Base-by-base conservation (phyloP, 2,113 vertebrate genomes). In the Eulemur rufifrons region DNA sequence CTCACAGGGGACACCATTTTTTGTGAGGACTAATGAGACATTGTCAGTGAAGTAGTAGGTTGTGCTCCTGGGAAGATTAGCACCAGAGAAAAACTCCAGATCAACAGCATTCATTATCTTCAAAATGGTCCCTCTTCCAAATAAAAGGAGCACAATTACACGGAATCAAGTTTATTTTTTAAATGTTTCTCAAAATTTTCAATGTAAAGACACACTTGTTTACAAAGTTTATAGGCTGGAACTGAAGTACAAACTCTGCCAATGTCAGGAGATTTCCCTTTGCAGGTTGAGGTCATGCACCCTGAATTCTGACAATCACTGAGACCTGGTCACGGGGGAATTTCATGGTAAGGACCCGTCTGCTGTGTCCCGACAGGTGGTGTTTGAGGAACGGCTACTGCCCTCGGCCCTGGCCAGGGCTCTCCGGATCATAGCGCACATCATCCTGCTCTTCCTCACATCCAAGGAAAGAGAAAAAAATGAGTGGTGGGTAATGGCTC, bases 151-250 rank as follows among this genome's bases (percentile, higher is more conserved):
- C 3, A 45, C 25, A 88, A 39, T 80, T 77, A 82, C 27, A 68
- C 25, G 80, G 45, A 77, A 81, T 76, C n/a, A 77, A 96, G 25
- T 76, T 93, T 74, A 86, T 34, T 68, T 63, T 64, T 90, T 82
- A 25, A 94, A 86, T 71, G 20, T 10, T 61, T 21, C 27, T 89
- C 69, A 39, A 71, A 74, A 68, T 96, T 95, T 77, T 86, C 81
- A 85, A 61, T 59, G 39, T 81, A 80, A 94, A 86, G 54, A 76
- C 42, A 42, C 1, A 39, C 47, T n/a, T 64, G 50, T 68, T 66
- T 86, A 50, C 64, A 10, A 78, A 68, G 6, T 45, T 63, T 81
- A 56, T 21, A 61, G 45, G 6, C 68, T 71, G 27, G 32, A 69
- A 86, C 7, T 91, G 45, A 90, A 66, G 17, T 15, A 64, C 1